Evolutionary conservation across 2,888 invertebrate genomes (phyloP), one percentile per base, ranked within the genome.

Genomic region (Tipula helvola): DNA sequence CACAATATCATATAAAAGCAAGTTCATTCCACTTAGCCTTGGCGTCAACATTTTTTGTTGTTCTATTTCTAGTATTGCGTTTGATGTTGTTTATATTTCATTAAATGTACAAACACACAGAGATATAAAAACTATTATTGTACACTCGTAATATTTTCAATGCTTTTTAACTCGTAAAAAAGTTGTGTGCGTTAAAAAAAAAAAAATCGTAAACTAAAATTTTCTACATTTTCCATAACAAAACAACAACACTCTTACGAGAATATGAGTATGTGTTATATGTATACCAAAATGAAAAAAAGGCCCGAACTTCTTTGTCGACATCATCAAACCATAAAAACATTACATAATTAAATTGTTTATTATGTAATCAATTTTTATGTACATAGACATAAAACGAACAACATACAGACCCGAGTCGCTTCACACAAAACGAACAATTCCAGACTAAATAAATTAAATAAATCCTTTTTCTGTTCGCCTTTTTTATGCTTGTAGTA

Each of bases 281-380:
- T 57, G 7, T 57, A 28, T 28, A 71, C 71, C 39, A 39, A 39
- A 71, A 18, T 28, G 5, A 28, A 28, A 71, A 28, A 71, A 71
- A 7, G 57, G 7, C 18, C 7, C 16, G 18, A 57, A 57, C 71
- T 71, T 71, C 71, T 71, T 71, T 71, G 71, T 71, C 71, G 71
- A 28, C 71, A 28, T 71, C 71, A 71, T 71, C 28, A 71, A 71
- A 71, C 71, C 71, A 71, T 28, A 71, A 71, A 71, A 71, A 71
- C 71, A 71, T 71, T 71, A 71, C 71, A 71, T 71, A 71, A 71
- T 71, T 71, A 71, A 71, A 71, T 71, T 71, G 71, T 71, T 71
- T 71, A 71, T 71, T 28, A 10, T 71, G 71, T 71, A 71, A 71
- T 71, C 71, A 71, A 71, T 71, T 18, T 71, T 71, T 71, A 71